Percentiles rank a stretch among this genome's conserved stretches.
Conservation (phyloP, 2,113 vertebrate species). For the Myotis lucifugus region DNA sequence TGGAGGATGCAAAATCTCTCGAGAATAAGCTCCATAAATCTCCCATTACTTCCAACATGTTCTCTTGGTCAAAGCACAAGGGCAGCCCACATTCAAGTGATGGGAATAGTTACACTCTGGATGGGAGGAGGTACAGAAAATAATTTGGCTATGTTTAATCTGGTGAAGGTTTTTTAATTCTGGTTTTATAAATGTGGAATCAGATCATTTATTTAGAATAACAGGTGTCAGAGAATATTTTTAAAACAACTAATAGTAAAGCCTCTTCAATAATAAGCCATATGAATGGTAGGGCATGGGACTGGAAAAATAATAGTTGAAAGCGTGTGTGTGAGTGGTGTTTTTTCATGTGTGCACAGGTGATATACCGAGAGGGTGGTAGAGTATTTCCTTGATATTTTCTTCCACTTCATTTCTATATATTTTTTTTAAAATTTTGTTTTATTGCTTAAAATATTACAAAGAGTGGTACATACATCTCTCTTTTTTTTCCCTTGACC, state of each 20-base stretch:
- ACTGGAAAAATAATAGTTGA: background rate
- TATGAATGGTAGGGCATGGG: background rate
- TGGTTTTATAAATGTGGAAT: background rate
- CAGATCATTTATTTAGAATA: background rate
- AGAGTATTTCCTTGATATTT: background rate
- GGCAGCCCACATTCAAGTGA: background rate
- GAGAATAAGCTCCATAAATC: background rate
- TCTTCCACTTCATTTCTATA: background rate
- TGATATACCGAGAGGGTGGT: background rate
- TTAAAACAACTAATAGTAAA: background rate
- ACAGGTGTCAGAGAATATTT: background rate
- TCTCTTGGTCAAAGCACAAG: background rate
- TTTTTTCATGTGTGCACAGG: accelerated
- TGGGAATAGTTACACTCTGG: background rate
- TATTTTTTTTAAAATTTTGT: background rate
- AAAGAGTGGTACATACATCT: too few species aligned
- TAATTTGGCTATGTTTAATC: background rate
- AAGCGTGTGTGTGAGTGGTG: background rate
- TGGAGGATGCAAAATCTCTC: background rate
- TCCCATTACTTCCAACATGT: background rate
- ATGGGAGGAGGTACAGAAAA: background rate
- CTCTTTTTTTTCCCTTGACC: too few species aligned
- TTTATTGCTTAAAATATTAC: too few species aligned
- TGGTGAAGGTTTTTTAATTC: background rate
- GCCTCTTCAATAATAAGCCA: background rate